Evolutionary conservation across 92 coral and sea anemone species (phyloP).

Genomic region (Montipora capitata): DNA sequence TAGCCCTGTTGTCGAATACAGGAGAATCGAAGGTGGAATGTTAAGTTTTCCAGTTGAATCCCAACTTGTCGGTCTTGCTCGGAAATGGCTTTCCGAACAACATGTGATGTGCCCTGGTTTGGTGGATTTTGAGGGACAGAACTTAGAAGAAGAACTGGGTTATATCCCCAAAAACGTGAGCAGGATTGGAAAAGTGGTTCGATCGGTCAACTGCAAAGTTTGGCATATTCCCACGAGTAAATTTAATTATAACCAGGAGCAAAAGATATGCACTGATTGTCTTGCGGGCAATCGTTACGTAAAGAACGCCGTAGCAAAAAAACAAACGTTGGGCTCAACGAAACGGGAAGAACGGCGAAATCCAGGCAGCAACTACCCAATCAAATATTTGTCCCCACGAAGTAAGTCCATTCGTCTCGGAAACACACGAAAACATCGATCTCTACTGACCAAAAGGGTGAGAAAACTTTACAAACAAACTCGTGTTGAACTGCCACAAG

Average conservation of each 20-base stretch:
- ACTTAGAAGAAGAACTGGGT: not conserved
- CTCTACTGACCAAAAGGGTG: not conserved
- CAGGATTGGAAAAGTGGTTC: no score
- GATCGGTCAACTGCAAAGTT: not conserved
- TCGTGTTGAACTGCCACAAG: slow-evolving; percentile 4
- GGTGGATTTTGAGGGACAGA: not conserved
- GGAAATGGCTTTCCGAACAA: no score
- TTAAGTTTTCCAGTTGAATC: no score
- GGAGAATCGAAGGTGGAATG: no score
- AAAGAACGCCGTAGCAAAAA: not conserved
- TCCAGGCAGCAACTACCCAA: slow-evolving; percentile 28
- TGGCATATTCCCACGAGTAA: not conserved
- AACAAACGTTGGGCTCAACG: not conserved
- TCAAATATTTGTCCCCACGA: slow-evolving; percentile 2
- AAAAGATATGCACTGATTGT: not conserved
- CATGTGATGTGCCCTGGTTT: no score
- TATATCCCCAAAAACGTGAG: no score
- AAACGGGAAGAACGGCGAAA: slow-evolving; percentile 18
- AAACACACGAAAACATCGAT: not conserved
- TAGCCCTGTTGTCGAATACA: no score
- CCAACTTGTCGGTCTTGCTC: no score
- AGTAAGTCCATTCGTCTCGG: slow-evolving; percentile 4
- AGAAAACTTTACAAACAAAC: slow-evolving; percentile 22
- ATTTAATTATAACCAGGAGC: not conserved
- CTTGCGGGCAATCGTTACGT: not conserved